Base-by-base conservation (phyloP, 1,140 invertebrate genomes). In the Lamellibrachia luymesi region DNA sequence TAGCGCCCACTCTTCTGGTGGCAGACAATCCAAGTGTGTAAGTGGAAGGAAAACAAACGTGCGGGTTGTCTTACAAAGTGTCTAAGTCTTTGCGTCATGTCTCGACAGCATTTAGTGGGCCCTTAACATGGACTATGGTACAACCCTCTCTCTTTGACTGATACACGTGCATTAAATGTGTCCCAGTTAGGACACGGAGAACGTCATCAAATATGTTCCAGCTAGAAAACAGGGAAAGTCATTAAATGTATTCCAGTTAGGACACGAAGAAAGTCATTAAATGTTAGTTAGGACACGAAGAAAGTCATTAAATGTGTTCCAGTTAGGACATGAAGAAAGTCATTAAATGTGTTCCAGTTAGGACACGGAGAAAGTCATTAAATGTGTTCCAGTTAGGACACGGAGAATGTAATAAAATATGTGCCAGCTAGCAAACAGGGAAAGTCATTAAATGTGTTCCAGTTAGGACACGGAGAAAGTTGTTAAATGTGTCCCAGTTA, bases 101-200 rank as follows among this genome's bases (percentile, higher is more conserved):
- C 64, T 80, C 64, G 64, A 80, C 64, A 80, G 64, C 64, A 80
- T 80, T 80, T 80, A 80, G 64, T 80, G 64, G 64, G 64, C 64
- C 64, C 64, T 80, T 80, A 80, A 80, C 64, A 80, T 80, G 64
- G 64, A 80, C 64, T 80, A 80, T 80, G 64, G 13, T 80, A 80
- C 64, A 80, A 80, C 8, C 64, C 17, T 22, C 64, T 17, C 2
- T 80, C 64, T 10, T 17, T 22, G 25, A 80, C 64, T 80, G 64
- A 80, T 80, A 80, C 64, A 10, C 64, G 2, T 4, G 13, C 64
- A 80, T 80, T 80, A 10, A 80, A 22, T 80, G 64, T 80, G 64
- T 80, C 4, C 64, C 25, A 22, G 64, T 80, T 80, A 22, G 13
- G 64, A 22, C 64, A 80, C 64, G 25, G 8, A 17, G 64, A 80